Percentiles rank a stretch among this genome's conserved stretches.
phyloP scores from a whole-genome alignment of 2,113 vertebrate genomes.

The Carassius auratus region DNA sequence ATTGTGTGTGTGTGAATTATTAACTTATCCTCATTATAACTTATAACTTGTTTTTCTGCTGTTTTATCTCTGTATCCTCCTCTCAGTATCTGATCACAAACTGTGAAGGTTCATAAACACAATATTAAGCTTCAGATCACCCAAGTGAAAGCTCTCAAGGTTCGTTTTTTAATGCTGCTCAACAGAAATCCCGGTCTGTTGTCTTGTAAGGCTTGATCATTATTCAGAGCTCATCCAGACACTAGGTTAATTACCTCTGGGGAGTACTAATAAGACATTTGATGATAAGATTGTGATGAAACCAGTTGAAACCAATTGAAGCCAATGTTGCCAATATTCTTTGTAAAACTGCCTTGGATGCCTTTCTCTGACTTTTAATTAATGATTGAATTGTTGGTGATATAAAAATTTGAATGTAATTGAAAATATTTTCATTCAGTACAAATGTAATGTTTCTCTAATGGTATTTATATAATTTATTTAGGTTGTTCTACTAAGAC shows the following conservation, averaged over 20 bases:
- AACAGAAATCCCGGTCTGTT: not conserved
- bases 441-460: too few species aligned
- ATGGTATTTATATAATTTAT: too few species aligned
- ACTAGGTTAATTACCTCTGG: slow-evolving; percentile 38
- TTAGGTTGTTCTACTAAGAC: not conserved
- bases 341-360: not conserved
- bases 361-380: too few species aligned
- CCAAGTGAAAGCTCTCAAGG: not conserved
- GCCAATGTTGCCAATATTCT: not conserved
- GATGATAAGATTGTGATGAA: slow-evolving; percentile 24
- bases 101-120: not conserved
- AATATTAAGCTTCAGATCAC: slow-evolving; percentile 15
- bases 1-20: not conserved
- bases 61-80: not conserved
- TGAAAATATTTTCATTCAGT: not conserved
- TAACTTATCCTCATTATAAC: not conserved
- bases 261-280: slow-evolving; percentile 37
- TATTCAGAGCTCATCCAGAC: slow-evolving; percentile 28
- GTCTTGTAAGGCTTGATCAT: slow-evolving; percentile 24
- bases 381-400: too few species aligned
- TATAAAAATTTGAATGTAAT: not conserved
- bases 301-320: too few species aligned
- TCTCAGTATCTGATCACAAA: not conserved
- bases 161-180: not conserved
- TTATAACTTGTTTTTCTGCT: not conserved